phyloP scores from a whole-genome alignment of 1,140 invertebrate genomes.

The Rhopalosiphum maidis region DNA sequence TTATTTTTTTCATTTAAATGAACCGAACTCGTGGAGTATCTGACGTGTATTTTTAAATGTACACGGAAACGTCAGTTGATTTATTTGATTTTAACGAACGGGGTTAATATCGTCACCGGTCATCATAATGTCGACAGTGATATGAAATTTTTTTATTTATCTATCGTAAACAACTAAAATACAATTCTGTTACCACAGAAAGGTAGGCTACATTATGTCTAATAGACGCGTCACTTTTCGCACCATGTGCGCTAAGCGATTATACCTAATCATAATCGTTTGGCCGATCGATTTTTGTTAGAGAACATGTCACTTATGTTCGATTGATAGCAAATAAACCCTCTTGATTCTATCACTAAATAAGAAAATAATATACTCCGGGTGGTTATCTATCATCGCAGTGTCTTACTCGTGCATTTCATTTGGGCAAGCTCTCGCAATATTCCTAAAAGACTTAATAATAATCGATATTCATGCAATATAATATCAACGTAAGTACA shows the following conservation, averaged over 20 bases:
- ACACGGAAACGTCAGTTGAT: neutral
- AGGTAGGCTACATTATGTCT: neutral
- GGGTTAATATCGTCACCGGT: neutral
- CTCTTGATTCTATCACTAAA: neutral
- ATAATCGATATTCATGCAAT: neutral
- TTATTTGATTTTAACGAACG: conserved; percentile 15
- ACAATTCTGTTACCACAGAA: neutral
- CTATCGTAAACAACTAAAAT: neutral
- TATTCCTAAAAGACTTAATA: neutral
- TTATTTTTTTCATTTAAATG: neutral
- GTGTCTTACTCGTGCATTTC: neutral
- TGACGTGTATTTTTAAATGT: neutral
- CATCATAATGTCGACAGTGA: neutral
- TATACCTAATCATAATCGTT: neutral
- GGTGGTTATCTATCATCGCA: neutral
- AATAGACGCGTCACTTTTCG: neutral
- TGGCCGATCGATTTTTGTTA: neutral
- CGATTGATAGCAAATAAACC: neutral
- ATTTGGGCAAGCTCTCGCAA: neutral
- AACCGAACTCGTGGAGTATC: neutral
- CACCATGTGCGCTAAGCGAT: neutral
- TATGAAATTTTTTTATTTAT: neutral
- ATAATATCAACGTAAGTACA: neutral
- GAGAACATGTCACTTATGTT: conserved; percentile 15
- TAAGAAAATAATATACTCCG: neutral